phyloP scores from a whole-genome alignment of 2,113 vertebrate species.

The Tragulus kanchil region DNA sequence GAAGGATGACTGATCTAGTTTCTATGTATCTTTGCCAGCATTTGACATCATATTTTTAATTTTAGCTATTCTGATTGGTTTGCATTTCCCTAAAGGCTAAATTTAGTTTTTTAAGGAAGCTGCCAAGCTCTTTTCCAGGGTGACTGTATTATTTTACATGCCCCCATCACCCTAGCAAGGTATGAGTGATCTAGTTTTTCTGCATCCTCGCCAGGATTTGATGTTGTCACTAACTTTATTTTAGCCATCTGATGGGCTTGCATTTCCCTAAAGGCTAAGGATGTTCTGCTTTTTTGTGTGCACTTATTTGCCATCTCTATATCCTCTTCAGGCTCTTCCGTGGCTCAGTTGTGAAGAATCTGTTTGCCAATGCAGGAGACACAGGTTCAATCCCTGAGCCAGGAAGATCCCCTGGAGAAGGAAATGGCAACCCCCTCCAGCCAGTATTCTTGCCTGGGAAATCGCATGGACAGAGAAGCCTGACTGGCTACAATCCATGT shows the following conservation, averaged over 20 bases:
- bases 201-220: not conserved
- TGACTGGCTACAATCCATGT: not conserved
- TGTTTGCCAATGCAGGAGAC: not conserved
- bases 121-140: not conserved
- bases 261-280: constrained; percentile 9
- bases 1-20: not conserved
- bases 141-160: not conserved
- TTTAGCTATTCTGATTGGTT: constrained; percentile 33
- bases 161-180: not conserved
- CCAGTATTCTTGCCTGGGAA: not conserved
- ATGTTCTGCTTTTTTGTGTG: not conserved
- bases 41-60: constrained; percentile 9
- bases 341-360: not conserved
- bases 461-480: not conserved
- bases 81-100: constrained; percentile 17
- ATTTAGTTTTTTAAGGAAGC: constrained; percentile 49
- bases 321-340: not conserved
- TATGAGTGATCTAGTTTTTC: not conserved
- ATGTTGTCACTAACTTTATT: constrained; percentile 5
- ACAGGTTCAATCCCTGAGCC: not conserved
- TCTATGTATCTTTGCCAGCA: not conserved
- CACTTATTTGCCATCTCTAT: not conserved
- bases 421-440: not conserved
- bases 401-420: not conserved
- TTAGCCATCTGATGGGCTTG: not conserved